Base-by-base conservation (phyloP, 2,888 invertebrate species). In the Sericinus montela region DNA sequence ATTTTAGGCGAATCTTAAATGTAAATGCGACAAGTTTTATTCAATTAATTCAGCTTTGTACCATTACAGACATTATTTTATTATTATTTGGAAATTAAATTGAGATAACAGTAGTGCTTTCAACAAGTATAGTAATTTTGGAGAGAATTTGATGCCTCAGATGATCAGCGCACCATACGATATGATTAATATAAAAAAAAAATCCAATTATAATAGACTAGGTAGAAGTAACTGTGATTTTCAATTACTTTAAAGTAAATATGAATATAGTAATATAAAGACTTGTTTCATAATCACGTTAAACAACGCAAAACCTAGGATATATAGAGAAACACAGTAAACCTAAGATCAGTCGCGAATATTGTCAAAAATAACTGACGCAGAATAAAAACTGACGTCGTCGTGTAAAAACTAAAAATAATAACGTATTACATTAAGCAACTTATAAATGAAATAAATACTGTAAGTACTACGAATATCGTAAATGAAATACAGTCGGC, bases 371-470 rank as follows among this genome's bases (percentile, higher is more conserved):
- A 56, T 58, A 58, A 61, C 25, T 9, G 38, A 62, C 48, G 23
- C 42, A 3, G 28, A 34, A 23, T 34, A 45, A 32, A 28, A 7
- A 19, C 38, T 23, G 16, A 54, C 61, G 60, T 52, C 49, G 50
- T 57, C 56, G 60, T 44, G 53, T 54, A 53, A 44, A 54, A 39
- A 44, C 5, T 65, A 11, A 32, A 30, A 32, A 7, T 32, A 32
- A 6, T 32, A 55, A 37, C 65, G 65, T 58, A 59, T 19, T 5
- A 66, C 75, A 69, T 67, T 75, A 76, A 65, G 52, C 54, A 70
- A 75, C 75, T 73, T 83, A 83, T n/a, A 78, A 71, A 77, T 72
- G 64, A 84, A 86, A 86, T 86, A 88, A 88, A 88, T 88, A 88
- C 87, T 87, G 87, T 87, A 86, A 87, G 86, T 86, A 87, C 86